These are phyloP conservation scores for Entelurus aequoreus DNA, from an alignment of 2,113 vertebrate genomes.

Conservation along the genomic window DNA sequence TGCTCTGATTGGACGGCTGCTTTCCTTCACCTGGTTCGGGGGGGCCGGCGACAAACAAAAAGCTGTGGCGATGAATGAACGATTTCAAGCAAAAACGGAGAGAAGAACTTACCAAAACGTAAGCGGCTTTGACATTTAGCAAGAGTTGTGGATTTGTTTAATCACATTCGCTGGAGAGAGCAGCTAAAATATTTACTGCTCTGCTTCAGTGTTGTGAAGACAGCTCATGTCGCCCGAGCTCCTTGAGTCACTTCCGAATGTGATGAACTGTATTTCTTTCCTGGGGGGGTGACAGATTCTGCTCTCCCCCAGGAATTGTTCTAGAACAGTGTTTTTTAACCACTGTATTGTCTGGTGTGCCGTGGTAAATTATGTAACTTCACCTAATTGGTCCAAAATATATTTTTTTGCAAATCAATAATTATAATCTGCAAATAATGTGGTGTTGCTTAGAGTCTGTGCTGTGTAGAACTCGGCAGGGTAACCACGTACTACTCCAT, in stretches of 20 bases:
- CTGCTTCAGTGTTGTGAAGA: conserved; percentile 24
- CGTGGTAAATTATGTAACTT: too few relatives aligned
- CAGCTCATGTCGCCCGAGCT: conserved; percentile 31
- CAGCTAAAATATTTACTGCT: conserved; percentile 21
- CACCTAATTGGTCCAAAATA: too few relatives aligned
- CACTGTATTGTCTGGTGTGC: too few relatives aligned
- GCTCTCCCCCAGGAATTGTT: conserved; percentile 15
- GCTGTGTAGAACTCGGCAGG: too few relatives aligned
- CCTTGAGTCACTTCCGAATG: conserved; percentile 14
- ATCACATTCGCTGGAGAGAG: conserved; percentile 34
- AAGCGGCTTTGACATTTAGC: conserved; percentile 59
- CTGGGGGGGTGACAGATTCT: conserved; percentile 22
- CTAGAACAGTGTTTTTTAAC: too few relatives aligned
- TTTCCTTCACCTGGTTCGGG: conserved; percentile 27
- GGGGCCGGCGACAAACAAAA: conserved; percentile 25
- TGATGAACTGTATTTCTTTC: conserved; percentile 13
- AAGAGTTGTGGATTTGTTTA: conserved; percentile 40
- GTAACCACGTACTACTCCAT: too few relatives aligned
- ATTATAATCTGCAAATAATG: too few relatives aligned
- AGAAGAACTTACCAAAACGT: conserved; percentile 55
- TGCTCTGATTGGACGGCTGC: conserved; percentile 46
- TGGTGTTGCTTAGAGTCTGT: too few relatives aligned
- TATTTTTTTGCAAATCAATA: too few relatives aligned
- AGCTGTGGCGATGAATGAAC: conserved; percentile 50
- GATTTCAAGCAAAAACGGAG: conserved; percentile 37